A percentile compares a stretch with the other conserved stretches of the same genome.
phyloP scores from a whole-genome alignment of 1,140 invertebrate species.

The Aphis gossypii region DNA sequence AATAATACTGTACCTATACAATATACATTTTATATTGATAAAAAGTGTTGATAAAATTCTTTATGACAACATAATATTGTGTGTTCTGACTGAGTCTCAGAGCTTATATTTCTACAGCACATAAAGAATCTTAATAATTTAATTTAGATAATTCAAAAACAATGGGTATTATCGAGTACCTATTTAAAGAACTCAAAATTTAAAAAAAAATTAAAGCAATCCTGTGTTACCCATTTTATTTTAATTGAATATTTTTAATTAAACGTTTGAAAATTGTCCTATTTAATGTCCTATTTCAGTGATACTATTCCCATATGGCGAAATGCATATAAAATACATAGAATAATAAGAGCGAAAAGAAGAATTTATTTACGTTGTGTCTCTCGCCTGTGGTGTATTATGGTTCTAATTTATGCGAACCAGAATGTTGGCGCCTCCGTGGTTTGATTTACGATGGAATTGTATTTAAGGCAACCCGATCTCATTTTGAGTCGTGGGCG shows the following conservation, averaged over 20 bases:
- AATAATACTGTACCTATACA: too few species aligned
- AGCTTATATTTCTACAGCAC: neutral
- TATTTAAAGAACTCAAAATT: neutral
- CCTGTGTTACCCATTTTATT: neutral
- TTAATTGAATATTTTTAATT: neutral
- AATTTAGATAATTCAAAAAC: neutral
- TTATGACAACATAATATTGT: neutral
- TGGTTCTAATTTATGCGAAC: conserved; percentile 53
- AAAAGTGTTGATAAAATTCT: neutral
- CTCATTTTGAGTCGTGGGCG: conserved; percentile 45
- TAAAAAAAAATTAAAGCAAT: neutral
- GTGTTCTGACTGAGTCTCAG: neutral
- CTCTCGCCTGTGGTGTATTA: conserved; percentile 53
- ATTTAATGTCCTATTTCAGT: neutral
- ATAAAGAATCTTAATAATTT: neutral
- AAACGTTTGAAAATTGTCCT: neutral
- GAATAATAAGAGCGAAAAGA: neutral
- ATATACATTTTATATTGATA: too few species aligned
- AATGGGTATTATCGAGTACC: neutral
- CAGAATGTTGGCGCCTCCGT: conserved; percentile 55
- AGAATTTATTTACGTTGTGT: conserved; percentile 33
- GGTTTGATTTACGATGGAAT: conserved; percentile 50
- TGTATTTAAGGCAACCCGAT: conserved; percentile 52
- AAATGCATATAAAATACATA: neutral
- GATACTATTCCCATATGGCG: neutral